Evolutionary conservation across 2,888 invertebrate genomes (phyloP), one percentile per base, ranked within the genome.

Genomic region (Blastobasis adustella): DNA sequence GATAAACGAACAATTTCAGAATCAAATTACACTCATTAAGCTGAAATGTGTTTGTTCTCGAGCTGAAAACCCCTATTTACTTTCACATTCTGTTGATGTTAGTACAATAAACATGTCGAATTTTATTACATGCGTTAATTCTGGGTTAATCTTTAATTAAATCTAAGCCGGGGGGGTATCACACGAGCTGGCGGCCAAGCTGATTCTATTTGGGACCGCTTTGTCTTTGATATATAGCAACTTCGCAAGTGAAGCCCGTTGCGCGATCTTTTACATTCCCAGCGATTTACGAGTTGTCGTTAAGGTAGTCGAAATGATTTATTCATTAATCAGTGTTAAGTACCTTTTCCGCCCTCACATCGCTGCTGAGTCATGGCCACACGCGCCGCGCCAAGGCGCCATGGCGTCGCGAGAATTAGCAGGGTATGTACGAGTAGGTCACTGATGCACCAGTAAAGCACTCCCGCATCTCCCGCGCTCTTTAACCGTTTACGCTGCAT

Each of bases 11-110:
- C 54, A 52, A 49, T 50, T 51, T 47, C 52, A 48, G 52, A 55
- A 55, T 57, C 55, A 57, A 58, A 55, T 55, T 53, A 57, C 54
- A 49, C 49, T 57, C 55, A 55, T 59, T 54, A 55, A 46, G 51
- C 55, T 44, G 52, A 47, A 55, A 58, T 58, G 55, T 59, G 54
- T 57, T 57, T 55, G 52, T 55, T 53, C 55, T 53, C 39, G 23
- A 49, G 44, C 45, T 36, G 38, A 10, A 49, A 49, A 45, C 37
- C 39, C 9, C 44, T 49, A 10, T 46, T 10, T 44, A 10, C 23
- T 23, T 9, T 41, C 41, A 6, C 43, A 43, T 43, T 43, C 43
- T 45, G 36, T 45, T 23, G 45, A 45, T 45, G 45, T 23, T 36
- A 23, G 36, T 45, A 36, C 23, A 45, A 45, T 45, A 45, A 45